Percentiles rank a stretch among this genome's conserved stretches.
These are phyloP conservation scores for Ateles fusciceps DNA, from an alignment of 2,797 vertebrate genomes.

Conservation along the genomic window DNA sequence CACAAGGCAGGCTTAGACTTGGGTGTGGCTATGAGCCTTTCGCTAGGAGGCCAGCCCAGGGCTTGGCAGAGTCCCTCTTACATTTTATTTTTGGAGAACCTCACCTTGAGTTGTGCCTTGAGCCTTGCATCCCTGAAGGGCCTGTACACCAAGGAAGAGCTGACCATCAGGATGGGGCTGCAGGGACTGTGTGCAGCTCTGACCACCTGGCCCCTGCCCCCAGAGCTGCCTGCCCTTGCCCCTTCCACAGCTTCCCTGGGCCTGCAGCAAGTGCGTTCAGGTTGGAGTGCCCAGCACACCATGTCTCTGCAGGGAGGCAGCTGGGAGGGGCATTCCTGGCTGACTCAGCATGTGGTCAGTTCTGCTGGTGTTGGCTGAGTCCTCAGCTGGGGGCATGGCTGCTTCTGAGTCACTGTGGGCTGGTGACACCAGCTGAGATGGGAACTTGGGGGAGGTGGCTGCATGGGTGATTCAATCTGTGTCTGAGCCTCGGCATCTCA, in stretches of 20 bases:
- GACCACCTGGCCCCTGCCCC: no score
- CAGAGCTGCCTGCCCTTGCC: no score
- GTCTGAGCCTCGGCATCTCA: not conserved
- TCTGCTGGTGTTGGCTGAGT: not conserved
- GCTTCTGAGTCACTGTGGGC: not conserved
- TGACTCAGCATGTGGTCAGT: not conserved
- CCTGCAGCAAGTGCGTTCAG: not conserved
- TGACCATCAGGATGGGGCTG: no score
- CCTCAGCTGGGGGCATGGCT: not conserved
- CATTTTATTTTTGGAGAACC: no score
- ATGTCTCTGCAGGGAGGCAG: not conserved
- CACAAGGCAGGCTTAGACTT: no score
- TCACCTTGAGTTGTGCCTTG: no score
- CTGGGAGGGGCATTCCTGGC: not conserved
- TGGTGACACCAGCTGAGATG: not conserved
- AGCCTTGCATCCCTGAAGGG: no score
- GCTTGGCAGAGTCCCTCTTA: no score
- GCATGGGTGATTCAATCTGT: accelerated
- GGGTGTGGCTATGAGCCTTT: no score
- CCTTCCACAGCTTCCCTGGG: not conserved
- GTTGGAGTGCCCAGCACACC: not conserved
- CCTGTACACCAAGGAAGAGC: no score
- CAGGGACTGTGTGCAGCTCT: no score
- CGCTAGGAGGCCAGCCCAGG: no score
- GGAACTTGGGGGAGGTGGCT: not conserved